Evolutionary conservation across 2,113 vertebrate species (phyloP), one percentile per base, ranked within the genome.

Genomic region (Hemichromis elongatus): DNA sequence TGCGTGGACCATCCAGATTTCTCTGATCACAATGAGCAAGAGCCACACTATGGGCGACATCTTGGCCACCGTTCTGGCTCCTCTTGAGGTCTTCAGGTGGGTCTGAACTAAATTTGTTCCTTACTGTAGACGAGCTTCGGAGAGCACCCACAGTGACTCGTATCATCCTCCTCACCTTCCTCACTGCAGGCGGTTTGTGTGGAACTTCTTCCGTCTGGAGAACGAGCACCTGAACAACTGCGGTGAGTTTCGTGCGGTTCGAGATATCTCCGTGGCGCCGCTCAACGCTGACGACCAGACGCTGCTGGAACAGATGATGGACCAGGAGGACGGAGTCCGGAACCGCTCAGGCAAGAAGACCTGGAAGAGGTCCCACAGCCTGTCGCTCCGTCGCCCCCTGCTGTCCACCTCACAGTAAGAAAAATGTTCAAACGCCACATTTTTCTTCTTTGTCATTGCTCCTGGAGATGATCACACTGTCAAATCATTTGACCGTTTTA

Each of bases 141-240:
- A 6, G 30, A 11, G 28, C 28, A 33, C 55, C 52, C 21, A 7
- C 24, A 45, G 3, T 79, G 11, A 55, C 40, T 33, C 16, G 8
- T 80, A n/a, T 13, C 53, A 6, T 37, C 26, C 35, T 68, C 21
- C 33, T 56, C 21, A 9, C n/a, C 45, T 13, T 68, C 18, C 24
- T 85, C 80, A 42, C 81, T 59, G 19, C 90, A 99, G 99, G 91
- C 97, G 99, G 3, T 99, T 99, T 70, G 99, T 99, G 88, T 99
- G 99, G 99, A 99, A 99, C 92, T 99, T 99, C 95, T 99, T 99
- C 95, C 98, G 98, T 4, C 94, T 99, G 96, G 99, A 99, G 93
- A 99, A 99, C 1, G 99, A 99, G 93, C 99, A 99, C 93, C 96
- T 99, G 95, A 99, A 99, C 92, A 99, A 99, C 96, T 99, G 99